Conservation (phyloP, 2,888 invertebrate genomes). For the Petrolisthes cinctipes region DNA sequence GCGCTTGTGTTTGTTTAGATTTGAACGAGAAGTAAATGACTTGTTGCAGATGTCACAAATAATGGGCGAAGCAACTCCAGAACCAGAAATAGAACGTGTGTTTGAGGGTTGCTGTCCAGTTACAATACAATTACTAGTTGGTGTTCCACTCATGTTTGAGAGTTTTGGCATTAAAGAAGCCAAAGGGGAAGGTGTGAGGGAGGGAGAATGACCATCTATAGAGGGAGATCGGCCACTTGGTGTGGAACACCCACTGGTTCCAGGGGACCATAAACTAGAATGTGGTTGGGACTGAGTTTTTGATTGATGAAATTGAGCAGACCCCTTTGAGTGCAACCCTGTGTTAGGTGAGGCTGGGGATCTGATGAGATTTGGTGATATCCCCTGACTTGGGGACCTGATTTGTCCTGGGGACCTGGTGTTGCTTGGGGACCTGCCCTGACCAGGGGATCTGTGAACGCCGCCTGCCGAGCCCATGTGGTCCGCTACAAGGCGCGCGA, state of each 20-base stretch:
- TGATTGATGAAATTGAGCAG: constrained; percentile 22
- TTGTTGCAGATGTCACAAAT: constrained; percentile 64
- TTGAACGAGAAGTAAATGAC: constrained; percentile 63
- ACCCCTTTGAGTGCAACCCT: constrained; percentile 17
- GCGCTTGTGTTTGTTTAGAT: constrained; percentile 64
- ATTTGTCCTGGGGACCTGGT: constrained; percentile 52
- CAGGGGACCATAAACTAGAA: constrained; percentile 38
- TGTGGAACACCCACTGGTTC: constrained; percentile 37
- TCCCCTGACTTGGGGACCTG: constrained; percentile 48
- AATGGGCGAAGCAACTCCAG: constrained; percentile 35
- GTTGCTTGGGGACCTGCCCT: constrained; percentile 55
- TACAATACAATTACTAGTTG: constrained; percentile 9
- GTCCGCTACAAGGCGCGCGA: constrained; percentile 65
- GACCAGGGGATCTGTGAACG: constrained; percentile 48
- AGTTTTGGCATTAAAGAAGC: constrained; percentile 41
- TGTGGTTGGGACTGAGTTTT: constrained; percentile 32
- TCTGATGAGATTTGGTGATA: constrained; percentile 50
- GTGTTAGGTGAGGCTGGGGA: constrained; percentile 50
- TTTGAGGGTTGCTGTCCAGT: constrained; percentile 15
- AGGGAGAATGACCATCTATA: constrained; percentile 50
- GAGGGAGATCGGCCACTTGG: constrained; percentile 37
- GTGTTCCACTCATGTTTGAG: constrained; percentile 24
- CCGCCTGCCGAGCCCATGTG: constrained; percentile 58
- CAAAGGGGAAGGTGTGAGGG: constrained; percentile 51
- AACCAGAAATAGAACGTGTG: background rate